phyloP scores from a whole-genome alignment of 2,113 vertebrate genomes.

The Willisornis vidua region DNA sequence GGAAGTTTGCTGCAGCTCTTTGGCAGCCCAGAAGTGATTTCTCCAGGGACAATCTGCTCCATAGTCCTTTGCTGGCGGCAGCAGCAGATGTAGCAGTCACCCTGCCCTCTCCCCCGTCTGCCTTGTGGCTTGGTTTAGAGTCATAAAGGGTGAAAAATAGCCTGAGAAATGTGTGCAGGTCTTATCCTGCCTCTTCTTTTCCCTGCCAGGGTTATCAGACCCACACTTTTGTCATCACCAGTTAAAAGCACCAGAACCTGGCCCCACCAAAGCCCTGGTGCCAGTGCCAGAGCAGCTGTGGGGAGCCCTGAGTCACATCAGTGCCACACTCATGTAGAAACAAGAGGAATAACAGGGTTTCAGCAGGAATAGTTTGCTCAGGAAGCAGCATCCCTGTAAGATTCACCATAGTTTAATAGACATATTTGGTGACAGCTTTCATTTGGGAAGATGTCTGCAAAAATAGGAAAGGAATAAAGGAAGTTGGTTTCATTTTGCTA shows the following conservation, averaged over 20 bases:
- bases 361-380: neutral
- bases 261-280: neutral
- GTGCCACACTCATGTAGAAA: rapidly evolving
- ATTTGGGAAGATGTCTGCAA: neutral
- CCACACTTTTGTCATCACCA: neutral
- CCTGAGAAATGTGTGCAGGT: neutral
- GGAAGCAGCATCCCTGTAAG: neutral
- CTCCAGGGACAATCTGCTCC: neutral
- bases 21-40: constrained; percentile 7
- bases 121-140: neutral
- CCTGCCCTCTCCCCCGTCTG: neutral
- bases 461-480: neutral
- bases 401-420: neutral
- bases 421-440: neutral
- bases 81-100: neutral
- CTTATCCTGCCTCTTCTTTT: neutral
- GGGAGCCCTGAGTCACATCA: neutral
- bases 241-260: neutral
- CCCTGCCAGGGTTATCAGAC: neutral
- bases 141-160: neutral
- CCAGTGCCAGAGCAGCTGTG: neutral
- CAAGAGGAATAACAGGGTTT: rapidly evolving
- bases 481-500: neutral
- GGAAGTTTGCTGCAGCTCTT: constrained; percentile 3
- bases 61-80: rapidly evolving